phyloP scores from a whole-genome alignment of 2,888 invertebrate genomes.

The Anticlea derivata region DNA sequence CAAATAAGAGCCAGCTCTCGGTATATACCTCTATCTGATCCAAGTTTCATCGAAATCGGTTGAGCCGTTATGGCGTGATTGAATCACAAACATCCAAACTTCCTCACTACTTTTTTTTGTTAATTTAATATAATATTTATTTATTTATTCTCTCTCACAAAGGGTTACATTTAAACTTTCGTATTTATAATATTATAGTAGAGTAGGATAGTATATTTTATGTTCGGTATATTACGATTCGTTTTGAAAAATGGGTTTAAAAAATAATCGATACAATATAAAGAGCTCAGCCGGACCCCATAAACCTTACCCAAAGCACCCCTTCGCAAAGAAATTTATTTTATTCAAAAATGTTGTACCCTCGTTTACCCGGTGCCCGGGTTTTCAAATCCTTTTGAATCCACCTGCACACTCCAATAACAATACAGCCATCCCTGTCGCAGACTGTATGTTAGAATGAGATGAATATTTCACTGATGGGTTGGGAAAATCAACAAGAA shows the following conservation, averaged over 20 bases:
- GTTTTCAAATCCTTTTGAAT: slow-evolving; percentile 60
- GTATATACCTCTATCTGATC: too few species aligned
- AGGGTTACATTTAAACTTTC: too few species aligned
- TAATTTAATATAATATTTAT: too few species aligned
- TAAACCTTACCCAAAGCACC: slow-evolving; percentile 24
- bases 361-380: slow-evolving; percentile 41
- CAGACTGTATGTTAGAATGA: slow-evolving; percentile 38
- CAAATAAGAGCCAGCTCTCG: too few species aligned
- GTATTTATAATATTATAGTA: too few species aligned
- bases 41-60: too few species aligned
- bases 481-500: slow-evolving; percentile 67
- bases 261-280: neutral
- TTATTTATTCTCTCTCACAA: too few species aligned
- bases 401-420: slow-evolving; percentile 47
- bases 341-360: slow-evolving; percentile 33
- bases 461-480: slow-evolving; percentile 48
- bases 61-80: too few species aligned
- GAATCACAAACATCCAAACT: too few species aligned
- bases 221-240: too few species aligned
- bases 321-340: slow-evolving; percentile 34
- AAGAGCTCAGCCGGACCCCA: slow-evolving; percentile 8
- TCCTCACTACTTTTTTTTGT: too few species aligned
- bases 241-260: neutral
- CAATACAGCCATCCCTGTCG: slow-evolving; percentile 39
- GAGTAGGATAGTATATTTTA: too few species aligned